Conservation (phyloP, 1,140 invertebrate species). For the Mya arenaria region DNA sequence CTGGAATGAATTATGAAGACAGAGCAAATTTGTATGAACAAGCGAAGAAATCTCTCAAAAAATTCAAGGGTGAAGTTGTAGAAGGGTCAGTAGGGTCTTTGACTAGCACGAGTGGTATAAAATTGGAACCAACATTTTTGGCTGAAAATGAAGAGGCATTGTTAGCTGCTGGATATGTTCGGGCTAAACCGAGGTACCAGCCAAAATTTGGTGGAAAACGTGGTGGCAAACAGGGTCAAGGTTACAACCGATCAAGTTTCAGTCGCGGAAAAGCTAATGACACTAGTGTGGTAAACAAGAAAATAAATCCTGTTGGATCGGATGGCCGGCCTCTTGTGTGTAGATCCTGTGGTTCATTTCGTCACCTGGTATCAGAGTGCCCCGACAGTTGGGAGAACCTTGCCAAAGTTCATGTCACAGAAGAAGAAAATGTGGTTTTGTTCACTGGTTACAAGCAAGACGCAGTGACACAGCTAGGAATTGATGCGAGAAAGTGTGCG, state of each 20-base stretch:
- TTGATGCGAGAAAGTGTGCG: conserved; percentile 55
- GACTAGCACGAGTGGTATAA: conserved; percentile 6
- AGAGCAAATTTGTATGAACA: conserved; percentile 57
- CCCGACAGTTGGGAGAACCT: conserved; percentile 62
- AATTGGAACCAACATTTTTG: conserved; percentile 46
- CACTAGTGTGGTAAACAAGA: conserved; percentile 8
- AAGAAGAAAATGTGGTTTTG: conserved; percentile 41
- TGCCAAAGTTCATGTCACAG: conserved; percentile 47
- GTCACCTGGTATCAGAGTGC: conserved; percentile 56
- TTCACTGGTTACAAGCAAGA: conserved; percentile 53
- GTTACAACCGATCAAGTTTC: neutral
- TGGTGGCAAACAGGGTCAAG: neutral
- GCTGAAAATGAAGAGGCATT: conserved; percentile 53
- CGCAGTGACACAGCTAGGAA: conserved; percentile 44
- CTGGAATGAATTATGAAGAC: conserved; percentile 63
- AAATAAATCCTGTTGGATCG: conserved; percentile 36
- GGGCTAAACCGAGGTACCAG: too few relatives aligned
- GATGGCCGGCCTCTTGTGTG: conserved; percentile 50
- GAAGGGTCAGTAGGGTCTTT: neutral
- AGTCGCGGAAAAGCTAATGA: neutral
- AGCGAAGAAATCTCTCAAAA: conserved; percentile 54
- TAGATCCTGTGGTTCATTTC: conserved; percentile 59
- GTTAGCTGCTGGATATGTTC: conserved; percentile 40
- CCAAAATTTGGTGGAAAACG: neutral
- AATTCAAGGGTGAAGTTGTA: conserved; percentile 26